Conservation (phyloP, 2,797 vertebrate species). For the Nyctalus aviator region DNA sequence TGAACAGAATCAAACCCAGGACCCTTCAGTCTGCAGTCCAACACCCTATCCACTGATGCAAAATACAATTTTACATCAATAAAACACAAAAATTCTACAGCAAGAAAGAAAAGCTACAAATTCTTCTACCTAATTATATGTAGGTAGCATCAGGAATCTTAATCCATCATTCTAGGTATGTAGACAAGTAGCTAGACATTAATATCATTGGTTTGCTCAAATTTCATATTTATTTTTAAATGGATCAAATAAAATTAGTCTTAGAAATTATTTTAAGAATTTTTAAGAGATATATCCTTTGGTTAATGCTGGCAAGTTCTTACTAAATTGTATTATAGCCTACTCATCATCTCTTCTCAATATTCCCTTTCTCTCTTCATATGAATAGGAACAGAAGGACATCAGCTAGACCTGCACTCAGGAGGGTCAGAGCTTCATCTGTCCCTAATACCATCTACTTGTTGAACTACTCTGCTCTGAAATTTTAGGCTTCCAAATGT, state of each 20-base stretch:
- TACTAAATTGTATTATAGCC: neutral
- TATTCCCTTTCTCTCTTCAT: neutral
- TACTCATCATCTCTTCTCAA: neutral
- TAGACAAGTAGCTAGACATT: neutral
- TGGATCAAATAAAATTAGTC: slow-evolving; percentile 5
- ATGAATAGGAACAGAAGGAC: neutral
- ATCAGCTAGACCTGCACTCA: neutral
- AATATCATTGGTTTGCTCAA: neutral
- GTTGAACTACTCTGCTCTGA: neutral
- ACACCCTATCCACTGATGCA: too few relatives aligned
- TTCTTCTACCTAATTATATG: neutral
- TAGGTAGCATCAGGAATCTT: neutral
- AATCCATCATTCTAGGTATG: neutral
- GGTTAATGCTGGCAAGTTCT: neutral
- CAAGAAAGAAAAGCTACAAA: neutral
- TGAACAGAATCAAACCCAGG: too few relatives aligned
- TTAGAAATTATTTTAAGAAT: slow-evolving; percentile 27
- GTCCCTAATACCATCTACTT: neutral
- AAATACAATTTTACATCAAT: neutral
- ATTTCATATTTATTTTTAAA: neutral
- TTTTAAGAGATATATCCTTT: slow-evolving; percentile 14
- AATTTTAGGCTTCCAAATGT: neutral
- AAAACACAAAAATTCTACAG: slow-evolving; percentile 49
- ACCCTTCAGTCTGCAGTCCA: too few relatives aligned
- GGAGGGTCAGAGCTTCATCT: neutral